Base-by-base conservation (phyloP, 1,140 invertebrate genomes). In the Sipha flava region DNA sequence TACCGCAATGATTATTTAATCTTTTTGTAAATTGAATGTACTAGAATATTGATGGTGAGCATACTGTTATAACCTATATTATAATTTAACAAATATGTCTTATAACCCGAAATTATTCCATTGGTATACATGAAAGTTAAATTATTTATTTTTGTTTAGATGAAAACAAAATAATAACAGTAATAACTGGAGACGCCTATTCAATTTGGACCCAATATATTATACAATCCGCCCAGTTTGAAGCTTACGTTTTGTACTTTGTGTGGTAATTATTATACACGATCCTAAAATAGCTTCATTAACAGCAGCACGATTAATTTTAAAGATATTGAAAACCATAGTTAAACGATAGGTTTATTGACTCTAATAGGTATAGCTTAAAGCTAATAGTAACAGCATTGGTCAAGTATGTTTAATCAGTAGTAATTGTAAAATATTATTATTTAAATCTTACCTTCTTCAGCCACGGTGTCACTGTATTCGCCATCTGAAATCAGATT, bases 371-470 rank as follows among this genome's bases (percentile, higher is more conserved):
- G n/a, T n/a, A n/a, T n/a, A n/a, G n/a, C n/a, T n/a, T n/a, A n/a
- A n/a, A n/a, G n/a, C n/a, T n/a, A n/a, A n/a, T n/a, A n/a, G n/a
- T n/a, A n/a, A n/a, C n/a, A n/a, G n/a, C n/a, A n/a, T n/a, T n/a
- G n/a, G n/a, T n/a, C n/a, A n/a, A n/a, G n/a, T n/a, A n/a, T n/a
- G n/a, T n/a, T n/a, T n/a, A n/a, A n/a, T n/a, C n/a, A n/a, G n/a
- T n/a, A n/a, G n/a, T n/a, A n/a, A n/a, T n/a, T n/a, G n/a, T n/a
- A n/a, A n/a, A n/a, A n/a, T n/a, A n/a, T n/a, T n/a, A n/a, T n/a
- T n/a, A n/a, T n/a, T n/a, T n/a, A n/a, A n/a, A n/a, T n/a, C n/a
- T 75, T 59, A 77, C 73, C 73, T 77, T 77, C 73, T 77, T 77
- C 73, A 14, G 52, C 73, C 1, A 77, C 52, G 52, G 34, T 77